Conservation (phyloP, 2,888 invertebrate genomes). For the Zaprionus lineosus region DNA sequence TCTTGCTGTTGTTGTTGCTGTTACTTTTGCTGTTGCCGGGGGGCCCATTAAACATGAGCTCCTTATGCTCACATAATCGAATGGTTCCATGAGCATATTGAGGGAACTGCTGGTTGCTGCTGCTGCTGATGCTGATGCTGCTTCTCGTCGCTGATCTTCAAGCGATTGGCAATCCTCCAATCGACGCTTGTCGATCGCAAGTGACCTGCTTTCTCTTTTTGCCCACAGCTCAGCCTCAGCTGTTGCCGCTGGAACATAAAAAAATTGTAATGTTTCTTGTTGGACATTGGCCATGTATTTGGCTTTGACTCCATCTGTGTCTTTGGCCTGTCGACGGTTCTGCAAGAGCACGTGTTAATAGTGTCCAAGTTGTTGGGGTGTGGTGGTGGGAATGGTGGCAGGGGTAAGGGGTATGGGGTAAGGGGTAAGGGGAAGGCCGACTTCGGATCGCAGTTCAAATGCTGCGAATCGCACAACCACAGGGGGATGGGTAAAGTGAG, state of each 20-base stretch:
- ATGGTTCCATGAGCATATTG: constrained; percentile 11
- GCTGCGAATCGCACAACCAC: too few relatives aligned
- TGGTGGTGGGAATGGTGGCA: too few relatives aligned
- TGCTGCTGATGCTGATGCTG: constrained; percentile 9
- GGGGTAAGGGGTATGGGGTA: too few relatives aligned
- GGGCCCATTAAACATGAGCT: constrained; percentile 27
- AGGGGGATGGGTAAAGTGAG: not conserved
- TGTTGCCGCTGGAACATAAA: constrained; percentile 15
- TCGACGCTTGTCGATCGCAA: constrained; percentile 58
- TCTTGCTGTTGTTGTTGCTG: not conserved
- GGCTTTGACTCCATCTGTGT: constrained; percentile 7
- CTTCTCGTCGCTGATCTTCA: constrained; percentile 17
- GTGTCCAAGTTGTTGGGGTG: too few relatives aligned
- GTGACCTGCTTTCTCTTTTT: constrained; percentile 73
- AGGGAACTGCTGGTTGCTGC: not conserved
- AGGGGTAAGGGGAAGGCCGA: too few relatives aligned
- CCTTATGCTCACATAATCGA: constrained; percentile 42
- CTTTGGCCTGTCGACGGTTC: constrained; percentile 32
- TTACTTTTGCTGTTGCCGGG: constrained; percentile 4
- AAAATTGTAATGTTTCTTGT: constrained; percentile 13
- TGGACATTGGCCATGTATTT: constrained; percentile 10
- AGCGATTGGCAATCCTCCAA: constrained; percentile 53
- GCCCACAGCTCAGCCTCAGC: constrained; percentile 43
- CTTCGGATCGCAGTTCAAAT: constrained; percentile 38
- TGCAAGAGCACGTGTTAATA: constrained; percentile 45